Evolutionary conservation across 2,113 vertebrate genomes (phyloP).

Genomic region (Hippocampus abdominalis): DNA sequence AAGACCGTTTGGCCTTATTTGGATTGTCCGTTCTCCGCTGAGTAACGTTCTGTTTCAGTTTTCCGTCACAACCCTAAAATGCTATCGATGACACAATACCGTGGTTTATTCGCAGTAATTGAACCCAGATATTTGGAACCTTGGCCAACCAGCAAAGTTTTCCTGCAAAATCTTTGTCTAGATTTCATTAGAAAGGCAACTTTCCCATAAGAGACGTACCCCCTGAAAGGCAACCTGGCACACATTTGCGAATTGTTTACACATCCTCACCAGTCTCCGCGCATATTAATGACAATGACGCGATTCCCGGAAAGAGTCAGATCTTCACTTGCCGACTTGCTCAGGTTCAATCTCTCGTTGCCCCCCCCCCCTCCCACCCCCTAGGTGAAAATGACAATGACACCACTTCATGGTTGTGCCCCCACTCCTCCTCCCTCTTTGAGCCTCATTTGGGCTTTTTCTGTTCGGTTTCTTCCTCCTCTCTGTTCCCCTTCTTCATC

Average conservation of each 20-base stretch:
- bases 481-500: constrained; percentile 12
- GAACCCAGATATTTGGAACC: constrained; percentile 42
- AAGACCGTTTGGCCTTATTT: neutral
- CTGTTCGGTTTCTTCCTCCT: neutral
- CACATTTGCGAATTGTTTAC: constrained; percentile 34
- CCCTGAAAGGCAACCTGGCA: constrained; percentile 29
- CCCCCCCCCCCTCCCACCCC: constrained; percentile 1
- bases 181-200: constrained; percentile 38
- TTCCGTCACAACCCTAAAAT: constrained; percentile 54
- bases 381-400: constrained; percentile 42
- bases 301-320: constrained; percentile 40
- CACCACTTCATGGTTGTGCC: constrained; percentile 22
- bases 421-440: constrained; percentile 28
- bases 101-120: constrained; percentile 24
- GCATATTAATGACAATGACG: constrained; percentile 34
- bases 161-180: constrained; percentile 31
- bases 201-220: constrained; percentile 38
- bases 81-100: constrained; percentile 45
- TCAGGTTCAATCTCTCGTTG: constrained; percentile 46
- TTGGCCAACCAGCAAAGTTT: constrained; percentile 54
- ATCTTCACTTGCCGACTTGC: constrained; percentile 28
- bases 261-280: constrained; percentile 7
- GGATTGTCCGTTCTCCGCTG: neutral
- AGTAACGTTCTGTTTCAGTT: constrained; percentile 52
- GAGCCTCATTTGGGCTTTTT: constrained; percentile 20